Base-by-base conservation (phyloP, 1,140 invertebrate genomes). In the Brachionus angularis region DNA sequence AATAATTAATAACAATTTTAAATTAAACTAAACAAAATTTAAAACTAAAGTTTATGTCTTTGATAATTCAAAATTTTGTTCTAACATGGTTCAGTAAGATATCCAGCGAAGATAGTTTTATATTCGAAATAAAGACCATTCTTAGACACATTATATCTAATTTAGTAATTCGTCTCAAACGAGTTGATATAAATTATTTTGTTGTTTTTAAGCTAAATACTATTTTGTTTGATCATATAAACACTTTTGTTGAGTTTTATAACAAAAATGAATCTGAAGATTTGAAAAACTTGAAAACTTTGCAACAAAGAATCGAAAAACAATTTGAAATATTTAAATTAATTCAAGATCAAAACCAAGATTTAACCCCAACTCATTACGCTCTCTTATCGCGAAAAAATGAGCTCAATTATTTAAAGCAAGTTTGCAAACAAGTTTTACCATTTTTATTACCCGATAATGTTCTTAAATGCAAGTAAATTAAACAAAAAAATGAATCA, bases 1-100 rank as follows among this genome's bases (percentile, higher is more conserved):
- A 16, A 14, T 39, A 52, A 33, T 31, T 5, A 49, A 21, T 21
- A 31, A 1, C 16, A 25, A 12, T 58, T 14, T 16, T 36, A 18
- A 36, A 58, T 36, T 39, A n/a, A n/a, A n/a, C n/a, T 39, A 23
- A 39, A 23, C 39, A 25, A 23, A 42, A 42, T 14, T 42, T 42
- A 42, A 42, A 42, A 42, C 16, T 42, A 14, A 42, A 67, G 62
- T 47, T 67, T 5, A 5, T 67, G 10, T 67, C 62, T 1, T 33
- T 34, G n/a, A 50, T 67, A 33, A 31, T 47, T 47, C 62, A 67
- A 46, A 29, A 47, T 67, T 67, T 67, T 67, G 62, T 67, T 2
- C 16, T 67, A 33, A 47, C 25, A 16, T 67, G 62, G 62, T 67
- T 47, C 25, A 50, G 42, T 47, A 67, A 46, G 16, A 67, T 67